A percentile compares a stretch with the other conserved stretches of the same genome.
These are phyloP conservation scores for Drosophila recens DNA, from an alignment of 2,888 invertebrate species.

Conservation along the genomic window DNA sequence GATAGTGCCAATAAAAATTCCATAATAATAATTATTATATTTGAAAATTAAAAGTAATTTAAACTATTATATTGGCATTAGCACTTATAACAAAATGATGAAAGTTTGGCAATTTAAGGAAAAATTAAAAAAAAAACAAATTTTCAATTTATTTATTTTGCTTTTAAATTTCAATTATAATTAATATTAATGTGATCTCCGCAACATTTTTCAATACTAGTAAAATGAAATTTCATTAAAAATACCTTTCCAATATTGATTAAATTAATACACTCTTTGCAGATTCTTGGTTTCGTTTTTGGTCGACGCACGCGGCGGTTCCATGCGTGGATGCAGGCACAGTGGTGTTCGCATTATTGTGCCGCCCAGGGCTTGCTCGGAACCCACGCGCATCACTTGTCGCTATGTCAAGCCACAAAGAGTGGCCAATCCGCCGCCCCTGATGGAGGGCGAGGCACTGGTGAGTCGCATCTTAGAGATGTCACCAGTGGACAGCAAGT, in stretches of 20 bases:
- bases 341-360: conserved; percentile 98
- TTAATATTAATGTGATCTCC: too few species aligned
- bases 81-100: too few species aligned
- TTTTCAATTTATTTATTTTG: not conserved
- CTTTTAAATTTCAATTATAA: too few species aligned
- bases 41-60: too few species aligned
- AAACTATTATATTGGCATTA: too few species aligned
- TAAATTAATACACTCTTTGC: not conserved
- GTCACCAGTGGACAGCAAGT: conserved; percentile 97
- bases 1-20: too few species aligned
- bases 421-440: conserved; percentile 93
- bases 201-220: too few species aligned
- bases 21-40: too few species aligned
- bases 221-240: not conserved
- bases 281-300: conserved; percentile 99
- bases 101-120: too few species aligned
- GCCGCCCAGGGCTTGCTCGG: conserved; percentile 97
- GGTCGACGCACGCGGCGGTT: conserved; percentile 99
- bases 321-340: conserved; percentile 99
- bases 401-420: conserved; percentile 91
- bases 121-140: too few species aligned
- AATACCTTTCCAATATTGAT: not conserved
- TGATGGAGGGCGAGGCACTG: conserved; percentile 99
- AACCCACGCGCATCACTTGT: conserved; percentile 98
- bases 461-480: conserved; percentile 97